Conservation (phyloP, 2,888 invertebrate genomes). For the Cephonodes hylas region DNA sequence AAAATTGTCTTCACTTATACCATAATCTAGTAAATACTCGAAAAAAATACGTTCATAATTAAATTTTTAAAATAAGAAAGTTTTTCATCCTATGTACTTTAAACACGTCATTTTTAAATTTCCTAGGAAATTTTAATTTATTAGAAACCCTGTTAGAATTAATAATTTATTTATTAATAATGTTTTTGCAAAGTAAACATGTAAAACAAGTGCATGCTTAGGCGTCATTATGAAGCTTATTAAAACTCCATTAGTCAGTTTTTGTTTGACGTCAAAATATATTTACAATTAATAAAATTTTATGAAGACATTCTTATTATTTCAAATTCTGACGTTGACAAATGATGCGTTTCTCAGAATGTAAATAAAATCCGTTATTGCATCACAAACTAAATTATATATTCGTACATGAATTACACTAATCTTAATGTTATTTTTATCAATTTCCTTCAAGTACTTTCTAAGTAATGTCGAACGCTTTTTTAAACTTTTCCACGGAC, state of each 20-base stretch:
- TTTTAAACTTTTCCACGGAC: slow-evolving; percentile 8
- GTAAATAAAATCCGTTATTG: slow-evolving; percentile 8
- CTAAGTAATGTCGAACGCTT: slow-evolving; percentile 43
- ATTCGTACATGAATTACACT: slow-evolving; percentile 2
- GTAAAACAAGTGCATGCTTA: neutral
- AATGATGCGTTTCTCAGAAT: slow-evolving; percentile 17
- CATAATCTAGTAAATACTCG: too few relatives aligned
- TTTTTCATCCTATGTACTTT: too few relatives aligned
- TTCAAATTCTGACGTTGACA: slow-evolving; percentile 21
- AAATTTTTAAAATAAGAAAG: too few relatives aligned
- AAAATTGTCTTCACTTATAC: too few relatives aligned
- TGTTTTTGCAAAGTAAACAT: neutral
- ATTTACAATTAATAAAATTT: neutral
- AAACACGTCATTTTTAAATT: too few relatives aligned
- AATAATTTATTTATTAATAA: neutral
- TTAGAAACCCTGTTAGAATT: too few relatives aligned
- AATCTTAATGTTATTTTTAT: slow-evolving; percentile 57
- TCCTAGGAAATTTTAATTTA: too few relatives aligned
- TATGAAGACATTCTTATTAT: neutral
- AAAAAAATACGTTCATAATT: too few relatives aligned
- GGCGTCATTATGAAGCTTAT: neutral
- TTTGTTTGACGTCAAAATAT: neutral
- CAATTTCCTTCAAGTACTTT: slow-evolving; percentile 64
- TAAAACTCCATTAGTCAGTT: neutral
- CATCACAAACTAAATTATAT: slow-evolving; percentile 4